Conservation (phyloP, 2,113 vertebrate genomes). For the Myiopsitta monachus region DNA sequence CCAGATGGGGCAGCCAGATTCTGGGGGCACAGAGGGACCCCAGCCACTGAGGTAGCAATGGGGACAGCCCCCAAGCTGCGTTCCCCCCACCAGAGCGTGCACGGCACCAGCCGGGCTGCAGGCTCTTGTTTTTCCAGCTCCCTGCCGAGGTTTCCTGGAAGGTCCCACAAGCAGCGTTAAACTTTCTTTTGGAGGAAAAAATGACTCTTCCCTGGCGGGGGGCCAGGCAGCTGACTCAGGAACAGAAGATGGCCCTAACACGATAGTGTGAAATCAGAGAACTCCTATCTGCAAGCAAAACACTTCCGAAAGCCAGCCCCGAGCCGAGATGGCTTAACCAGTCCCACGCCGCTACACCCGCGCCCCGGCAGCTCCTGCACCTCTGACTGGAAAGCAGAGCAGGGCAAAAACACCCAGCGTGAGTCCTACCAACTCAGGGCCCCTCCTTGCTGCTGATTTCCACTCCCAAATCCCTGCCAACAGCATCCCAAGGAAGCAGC, state of each 20-base stretch:
- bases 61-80: not conserved
- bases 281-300: constrained; percentile 64
- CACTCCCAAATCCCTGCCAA: not conserved
- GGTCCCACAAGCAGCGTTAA: constrained; percentile 13
- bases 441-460: not conserved
- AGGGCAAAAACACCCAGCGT: not conserved
- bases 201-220: constrained; percentile 66
- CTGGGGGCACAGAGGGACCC: not conserved
- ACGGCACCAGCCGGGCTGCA: not conserved
- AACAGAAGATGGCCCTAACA: constrained; percentile 59
- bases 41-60: rapidly evolving
- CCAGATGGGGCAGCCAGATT: not conserved
- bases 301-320: constrained; percentile 27
- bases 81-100: rapidly evolving
- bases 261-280: constrained; percentile 68
- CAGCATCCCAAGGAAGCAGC: not conserved
- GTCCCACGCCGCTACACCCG: rapidly evolving
- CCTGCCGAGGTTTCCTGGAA: constrained; percentile 45
- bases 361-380: rapidly evolving
- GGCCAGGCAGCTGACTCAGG: constrained; percentile 74
- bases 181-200: constrained; percentile 77
- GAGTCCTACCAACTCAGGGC: not conserved
- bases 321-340: not conserved
- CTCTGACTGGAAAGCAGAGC: not conserved
- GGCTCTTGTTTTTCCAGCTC: constrained; percentile 59